These are phyloP conservation scores for Clusia tigrina DNA, from an alignment of 2,888 invertebrate species.

Conservation along the genomic window DNA sequence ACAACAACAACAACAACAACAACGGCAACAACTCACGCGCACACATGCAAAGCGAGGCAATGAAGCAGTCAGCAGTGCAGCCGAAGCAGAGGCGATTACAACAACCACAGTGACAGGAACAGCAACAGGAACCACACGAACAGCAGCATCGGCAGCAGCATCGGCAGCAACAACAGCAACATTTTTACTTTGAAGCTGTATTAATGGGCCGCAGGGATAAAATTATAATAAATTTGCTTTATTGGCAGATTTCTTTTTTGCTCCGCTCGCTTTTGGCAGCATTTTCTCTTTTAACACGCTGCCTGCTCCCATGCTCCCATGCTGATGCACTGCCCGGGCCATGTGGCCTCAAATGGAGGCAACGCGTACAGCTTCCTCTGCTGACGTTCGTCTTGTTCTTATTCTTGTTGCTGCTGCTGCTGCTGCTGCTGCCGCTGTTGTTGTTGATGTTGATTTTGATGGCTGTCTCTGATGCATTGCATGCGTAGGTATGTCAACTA, in stretches of 20 bases:
- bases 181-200: conserved; percentile 33
- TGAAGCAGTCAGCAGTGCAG: no score
- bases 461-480: conserved; percentile 41
- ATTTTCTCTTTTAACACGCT: conserved; percentile 11
- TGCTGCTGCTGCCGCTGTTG: conserved; percentile 22
- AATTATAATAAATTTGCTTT: conserved; percentile 58
- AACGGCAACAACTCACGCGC: conserved; percentile 13
- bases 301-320: conserved; percentile 16
- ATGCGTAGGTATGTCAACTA: conserved; percentile 62
- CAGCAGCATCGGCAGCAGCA: neutral
- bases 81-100: no score
- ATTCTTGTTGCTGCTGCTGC: neutral
- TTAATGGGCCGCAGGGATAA: conserved; percentile 52
- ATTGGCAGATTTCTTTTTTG: conserved; percentile 50
- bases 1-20: conserved; percentile 15
- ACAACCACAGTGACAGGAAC: conserved; percentile 10
- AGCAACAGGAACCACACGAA: conserved; percentile 2
- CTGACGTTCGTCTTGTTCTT: neutral
- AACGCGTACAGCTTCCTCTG: neutral
- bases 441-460: conserved; percentile 29
- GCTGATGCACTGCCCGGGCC: neutral
- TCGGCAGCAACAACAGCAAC: conserved; percentile 19
- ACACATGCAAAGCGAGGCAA: neutral
- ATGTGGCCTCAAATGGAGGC: conserved; percentile 2
- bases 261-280: neutral